Conservation (phyloP, 1,140 invertebrate species). For the Achroia grisella region DNA sequence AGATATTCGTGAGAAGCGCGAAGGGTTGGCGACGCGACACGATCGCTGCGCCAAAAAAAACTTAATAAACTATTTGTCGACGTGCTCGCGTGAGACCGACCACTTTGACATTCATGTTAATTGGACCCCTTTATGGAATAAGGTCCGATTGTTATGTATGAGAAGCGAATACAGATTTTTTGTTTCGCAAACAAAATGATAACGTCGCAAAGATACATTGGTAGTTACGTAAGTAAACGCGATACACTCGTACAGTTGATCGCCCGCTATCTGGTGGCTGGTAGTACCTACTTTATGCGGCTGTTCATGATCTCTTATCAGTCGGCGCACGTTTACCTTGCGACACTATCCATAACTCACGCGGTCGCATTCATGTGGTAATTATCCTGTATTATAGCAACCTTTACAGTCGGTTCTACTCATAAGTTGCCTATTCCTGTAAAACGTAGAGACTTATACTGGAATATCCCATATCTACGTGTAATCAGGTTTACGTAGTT, state of each 20-base stretch:
- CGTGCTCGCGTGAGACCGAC: constrained; percentile 20
- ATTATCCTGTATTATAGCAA: too few relatives aligned
- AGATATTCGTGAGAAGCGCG: constrained; percentile 22
- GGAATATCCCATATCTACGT: too few relatives aligned
- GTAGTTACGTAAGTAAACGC: constrained; percentile 15
- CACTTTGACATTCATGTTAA: constrained; percentile 10
- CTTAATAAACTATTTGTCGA: constrained; percentile 9
- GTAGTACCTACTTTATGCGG: constrained; percentile 9
- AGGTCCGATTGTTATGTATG: constrained; percentile 5
- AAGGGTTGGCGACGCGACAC: constrained; percentile 10
- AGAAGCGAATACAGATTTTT: too few relatives aligned
- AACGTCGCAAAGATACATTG: background rate
- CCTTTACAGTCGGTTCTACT: too few relatives aligned
- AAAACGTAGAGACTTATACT: too few relatives aligned
- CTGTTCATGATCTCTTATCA: constrained; percentile 21
- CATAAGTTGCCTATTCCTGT: too few relatives aligned
- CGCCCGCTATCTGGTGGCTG: constrained; percentile 16
- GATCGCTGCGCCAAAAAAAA: constrained; percentile 15
- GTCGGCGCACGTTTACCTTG: constrained; percentile 21
- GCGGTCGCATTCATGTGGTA: too few relatives aligned
- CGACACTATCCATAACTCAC: constrained; percentile 7
- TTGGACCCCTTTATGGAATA: constrained; percentile 17
- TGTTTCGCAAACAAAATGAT: too few relatives aligned
- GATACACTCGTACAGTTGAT: constrained; percentile 11
- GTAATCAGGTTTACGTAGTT: too few relatives aligned